These are phyloP conservation scores for Procambarus virginalis DNA, from an alignment of 1,140 invertebrate species.

Conservation along the genomic window DNA sequence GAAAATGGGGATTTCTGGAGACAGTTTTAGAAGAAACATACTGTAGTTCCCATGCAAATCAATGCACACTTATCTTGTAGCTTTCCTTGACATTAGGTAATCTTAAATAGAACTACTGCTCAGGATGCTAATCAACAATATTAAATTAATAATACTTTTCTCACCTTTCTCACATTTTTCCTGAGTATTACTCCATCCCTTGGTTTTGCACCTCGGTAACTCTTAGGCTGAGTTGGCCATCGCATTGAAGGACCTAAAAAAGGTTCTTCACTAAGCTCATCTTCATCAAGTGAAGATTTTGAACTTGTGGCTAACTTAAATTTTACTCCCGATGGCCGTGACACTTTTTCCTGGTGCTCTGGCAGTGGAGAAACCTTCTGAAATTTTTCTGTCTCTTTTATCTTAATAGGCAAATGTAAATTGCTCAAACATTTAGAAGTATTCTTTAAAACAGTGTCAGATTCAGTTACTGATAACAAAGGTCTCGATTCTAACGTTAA, in stretches of 20 bases:
- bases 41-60: too few relatives aligned
- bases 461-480: neutral
- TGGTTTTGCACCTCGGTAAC: slow-evolving; percentile 65
- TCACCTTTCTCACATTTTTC: slow-evolving; percentile 40
- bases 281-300: slow-evolving; percentile 67
- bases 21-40: too few relatives aligned
- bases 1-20: too few relatives aligned
- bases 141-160: neutral
- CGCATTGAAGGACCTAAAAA: slow-evolving; percentile 62
- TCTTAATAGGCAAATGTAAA: neutral
- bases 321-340: neutral
- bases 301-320: slow-evolving; percentile 28
- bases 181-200: slow-evolving; percentile 22
- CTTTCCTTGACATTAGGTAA: too few relatives aligned
- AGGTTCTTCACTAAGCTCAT: slow-evolving; percentile 55
- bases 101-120: too few relatives aligned
- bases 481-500: neutral
- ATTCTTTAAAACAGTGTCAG: neutral
- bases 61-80: too few relatives aligned
- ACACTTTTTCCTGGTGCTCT: neutral
- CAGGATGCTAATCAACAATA: too few relatives aligned
- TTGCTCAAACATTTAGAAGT: neutral
- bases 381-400: neutral
- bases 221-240: slow-evolving; percentile 66
- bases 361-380: neutral